Base-by-base conservation (phyloP, 2,888 invertebrate genomes). In the Caenorhabditis sp. region DNA sequence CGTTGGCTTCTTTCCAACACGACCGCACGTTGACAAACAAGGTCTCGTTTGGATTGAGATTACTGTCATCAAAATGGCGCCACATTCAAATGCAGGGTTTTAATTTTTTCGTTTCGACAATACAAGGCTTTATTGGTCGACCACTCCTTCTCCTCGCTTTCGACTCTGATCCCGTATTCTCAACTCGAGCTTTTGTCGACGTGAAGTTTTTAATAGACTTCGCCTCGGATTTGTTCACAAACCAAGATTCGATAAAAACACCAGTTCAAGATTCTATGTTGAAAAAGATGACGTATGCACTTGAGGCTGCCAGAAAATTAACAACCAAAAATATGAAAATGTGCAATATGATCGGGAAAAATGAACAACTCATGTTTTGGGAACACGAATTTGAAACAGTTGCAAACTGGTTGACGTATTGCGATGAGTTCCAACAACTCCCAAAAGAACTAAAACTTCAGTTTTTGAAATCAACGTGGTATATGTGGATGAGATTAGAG, bases 401-500 rank as follows among this genome's bases (percentile, higher is more conserved):
- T 10, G 57, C 69, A 19, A 43, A 57, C 4, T 69, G 63, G 63
- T 60, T 69, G 10, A 60, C 55, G 54, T 69, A 69, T 10, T 69
- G 63, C 27, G 63, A 69, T 57, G 63, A 64, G 50, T 69, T 69
- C 26, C 59, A 53, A 27, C 55, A 60, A 36, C 50, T 69, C 19
- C 60, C 63, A 4, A 57, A 60, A n/a, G n/a, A 60, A 36, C 59
- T 63, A 2, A 54, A 64, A 26, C 27, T 69, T 14, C 49, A 43
- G 10, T 63, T 63, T 23, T 8, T 69, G 19, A 63, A 69, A 51
- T 64, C 62, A 23, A 63, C 63, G 58, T 69, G 69, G 69, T 55
- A 60, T 51, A 21, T 60, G 2, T 69, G 69, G 69, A 53, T 63
- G 23, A 17, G 69, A 53, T 24, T 69, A 17, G 69, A 65, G 31